These are phyloP conservation scores for Oncorhynchus gorbuscha DNA, from an alignment of 2,113 vertebrate genomes.

Conservation along the genomic window DNA sequence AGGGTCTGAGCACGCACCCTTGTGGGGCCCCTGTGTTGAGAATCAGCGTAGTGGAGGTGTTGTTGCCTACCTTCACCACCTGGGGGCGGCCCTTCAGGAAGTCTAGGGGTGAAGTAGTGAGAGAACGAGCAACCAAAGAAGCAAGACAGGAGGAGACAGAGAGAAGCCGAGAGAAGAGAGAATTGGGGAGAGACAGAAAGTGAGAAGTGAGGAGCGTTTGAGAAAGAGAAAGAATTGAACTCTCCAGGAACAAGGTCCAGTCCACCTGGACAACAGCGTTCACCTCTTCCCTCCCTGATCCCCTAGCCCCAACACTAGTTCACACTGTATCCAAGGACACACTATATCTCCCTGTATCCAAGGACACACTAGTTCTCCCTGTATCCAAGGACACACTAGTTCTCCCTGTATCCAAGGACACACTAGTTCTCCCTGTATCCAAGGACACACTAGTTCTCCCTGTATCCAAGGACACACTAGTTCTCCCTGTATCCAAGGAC, in stretches of 20 bases:
- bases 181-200: neutral
- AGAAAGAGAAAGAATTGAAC: neutral
- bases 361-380: too few relatives aligned
- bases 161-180: neutral
- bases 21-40: too few relatives aligned
- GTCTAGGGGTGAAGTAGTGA: too few relatives aligned
- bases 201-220: neutral
- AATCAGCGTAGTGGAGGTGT: too few relatives aligned
- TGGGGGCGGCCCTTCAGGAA: too few relatives aligned
- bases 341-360: too few relatives aligned
- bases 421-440: too few relatives aligned
- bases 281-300: constrained; percentile 58
- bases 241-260: constrained; percentile 52
- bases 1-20: too few relatives aligned
- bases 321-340: too few relatives aligned
- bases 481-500: constrained; percentile 19
- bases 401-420: too few relatives aligned
- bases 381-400: too few relatives aligned
- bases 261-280: constrained; percentile 60
- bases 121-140: neutral
- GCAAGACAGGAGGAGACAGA: neutral
- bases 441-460: constrained; percentile 36
- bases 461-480: constrained; percentile 62
- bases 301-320: neutral
- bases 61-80: too few relatives aligned